Evolutionary conservation across 2,113 vertebrate genomes (phyloP), one percentile per base, ranked within the genome.

Genomic region (Ardeotis arabs): DNA sequence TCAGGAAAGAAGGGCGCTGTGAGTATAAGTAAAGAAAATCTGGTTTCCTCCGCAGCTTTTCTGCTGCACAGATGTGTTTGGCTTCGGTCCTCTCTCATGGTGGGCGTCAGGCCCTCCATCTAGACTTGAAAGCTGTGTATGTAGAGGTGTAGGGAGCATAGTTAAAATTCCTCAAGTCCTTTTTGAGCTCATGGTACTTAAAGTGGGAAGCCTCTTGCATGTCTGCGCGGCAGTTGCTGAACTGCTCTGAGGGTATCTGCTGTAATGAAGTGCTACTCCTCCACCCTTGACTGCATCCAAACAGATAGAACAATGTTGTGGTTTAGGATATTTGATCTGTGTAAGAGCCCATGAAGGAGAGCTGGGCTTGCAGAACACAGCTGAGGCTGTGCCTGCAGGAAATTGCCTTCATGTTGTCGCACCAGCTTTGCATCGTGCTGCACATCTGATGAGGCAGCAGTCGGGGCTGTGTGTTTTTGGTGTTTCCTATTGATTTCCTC

Each of bases 401-500:
- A 94, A 76, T 62, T 82, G 70, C 86, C 90, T 82, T 92, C 58
- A 3, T 66, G 77, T 89, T 90, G 56, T 95, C 9, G 4, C 90
- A 60, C 63, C 64, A 75, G 66, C 55, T 94, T 76, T 87, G 92
- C 77, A 31, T 78, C 35, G 0, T 37, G 25, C 80, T 69, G 81
- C 81, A 33, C 81, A 76, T 91, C 84, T 91, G 84, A 96, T 79
- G 89, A 95, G 78, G 53, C 93, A 84, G 87, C 86, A 66, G 80
- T 64, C 62, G 13, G 86, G 35, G 50, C 80, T 87, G 80, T 93
- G 80, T 91, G 87, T 18, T 93, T 95, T 91, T 80, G 84, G 84
- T 87, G 91, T 76, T 96, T 94, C 90, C 89, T 83, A 94, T 95
- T 79, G 86, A 96, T 95, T 96, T 93, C 91, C 95, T 94, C 78